Evolutionary conservation across 2,888 invertebrate genomes (phyloP), one percentile per base, ranked within the genome.

Genomic region (Cremastobaeus sp.): DNA sequence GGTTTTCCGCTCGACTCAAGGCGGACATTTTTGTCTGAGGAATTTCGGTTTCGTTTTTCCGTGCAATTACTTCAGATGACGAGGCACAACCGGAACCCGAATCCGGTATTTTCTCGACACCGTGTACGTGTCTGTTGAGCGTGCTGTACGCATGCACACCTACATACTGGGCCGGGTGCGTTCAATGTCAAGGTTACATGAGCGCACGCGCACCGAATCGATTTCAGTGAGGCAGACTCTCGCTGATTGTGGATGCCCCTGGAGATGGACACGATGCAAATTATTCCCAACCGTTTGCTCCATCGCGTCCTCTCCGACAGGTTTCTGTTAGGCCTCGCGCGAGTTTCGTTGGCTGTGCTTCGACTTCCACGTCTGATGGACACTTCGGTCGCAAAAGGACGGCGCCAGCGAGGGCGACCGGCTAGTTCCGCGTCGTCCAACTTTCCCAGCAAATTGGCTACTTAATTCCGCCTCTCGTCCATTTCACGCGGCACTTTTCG

Each of bases 161-260:
- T 65, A 43, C 54, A 43, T 37, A 54, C 37, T 45, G 28, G 41
- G 32, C 17, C 43, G 57, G 68, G 41, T 57, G 57, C 68, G 68
- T 68, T 68, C 68, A 68, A 68, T 57, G 68, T 68, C 68, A 68
- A 68, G 68, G 68, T 68, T 57, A 68, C 21, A 32, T 50, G 50
- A 34, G 68, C 68, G 68, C 68, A 68, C 68, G 68, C 57, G 68
- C 68, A 52, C 59, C 59, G 52, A 69, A 69, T 69, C 68, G 68
- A 69, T 69, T 69, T 60, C 68, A 59, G 43, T 15, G 52, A 37
- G 45, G 32, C 69, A 47, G 47, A 34, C 47, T 39, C 45, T 43
- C 69, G 50, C 50, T 11, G 60, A 52, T 60, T 60, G 60, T 52
- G 52, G 68, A 68, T 68, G 52, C 35, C 52, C 43, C 37, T 9